Evolutionary conservation across 1,140 invertebrate species (phyloP).

Genomic region (Zaprionus vittiger): DNA sequence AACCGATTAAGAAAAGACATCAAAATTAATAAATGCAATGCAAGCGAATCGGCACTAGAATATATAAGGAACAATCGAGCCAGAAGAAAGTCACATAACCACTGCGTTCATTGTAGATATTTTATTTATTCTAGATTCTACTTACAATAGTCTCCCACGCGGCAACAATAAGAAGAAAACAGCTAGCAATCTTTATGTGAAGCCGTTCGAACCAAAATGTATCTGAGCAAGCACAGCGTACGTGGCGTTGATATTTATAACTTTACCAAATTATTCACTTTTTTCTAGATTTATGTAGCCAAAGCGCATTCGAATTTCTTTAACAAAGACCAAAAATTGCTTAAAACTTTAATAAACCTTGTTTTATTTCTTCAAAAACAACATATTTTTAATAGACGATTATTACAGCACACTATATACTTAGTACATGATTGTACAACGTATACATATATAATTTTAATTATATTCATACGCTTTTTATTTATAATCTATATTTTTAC

Average conservation of each 20-base stretch:
- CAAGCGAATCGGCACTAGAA: constrained; percentile 35
- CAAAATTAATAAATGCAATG: constrained; percentile 54
- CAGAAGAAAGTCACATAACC: background rate
- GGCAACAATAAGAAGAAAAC: constrained; percentile 58
- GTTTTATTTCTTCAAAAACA: background rate
- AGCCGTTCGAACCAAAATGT: constrained; percentile 55
- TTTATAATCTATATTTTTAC: constrained; percentile 20
- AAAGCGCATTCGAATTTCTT: constrained; percentile 21
- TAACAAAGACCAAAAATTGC: constrained; percentile 9
- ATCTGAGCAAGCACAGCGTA: constrained; percentile 55
- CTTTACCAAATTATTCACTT: constrained; percentile 55
- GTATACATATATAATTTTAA: background rate
- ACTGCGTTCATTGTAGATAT: constrained; percentile 16
- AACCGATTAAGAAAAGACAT: constrained; percentile 24
- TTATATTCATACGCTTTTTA: constrained; percentile 29
- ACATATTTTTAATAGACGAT: constrained; percentile 15
- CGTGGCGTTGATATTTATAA: constrained; percentile 78
- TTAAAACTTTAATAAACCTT: constrained; percentile 4
- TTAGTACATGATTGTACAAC: constrained; percentile 38
- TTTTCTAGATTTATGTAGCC: constrained; percentile 23
- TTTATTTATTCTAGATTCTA: constrained; percentile 67
- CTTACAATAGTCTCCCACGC: constrained; percentile 67
- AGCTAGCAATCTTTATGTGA: constrained; percentile 53
- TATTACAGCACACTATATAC: constrained; percentile 56
- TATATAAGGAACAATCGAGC: constrained; percentile 24